These are phyloP conservation scores for Eristalis arbustorum DNA, from an alignment of 2,888 invertebrate genomes.

Conservation along the genomic window DNA sequence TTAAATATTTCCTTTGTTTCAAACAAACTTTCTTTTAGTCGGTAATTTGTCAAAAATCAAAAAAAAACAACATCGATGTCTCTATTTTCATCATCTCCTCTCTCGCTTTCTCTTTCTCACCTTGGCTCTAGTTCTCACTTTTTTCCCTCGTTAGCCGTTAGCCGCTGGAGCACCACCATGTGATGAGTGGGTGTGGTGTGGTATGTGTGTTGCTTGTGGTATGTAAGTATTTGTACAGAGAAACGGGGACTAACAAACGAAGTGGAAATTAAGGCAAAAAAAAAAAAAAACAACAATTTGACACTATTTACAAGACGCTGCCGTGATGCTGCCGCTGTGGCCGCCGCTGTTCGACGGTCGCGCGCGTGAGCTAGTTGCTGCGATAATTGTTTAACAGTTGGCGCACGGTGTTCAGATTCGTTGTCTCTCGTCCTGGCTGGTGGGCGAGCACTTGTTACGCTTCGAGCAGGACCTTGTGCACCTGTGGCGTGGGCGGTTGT, in stretches of 20 bases:
- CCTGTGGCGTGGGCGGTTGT: constrained; percentile 72
- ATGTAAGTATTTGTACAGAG: constrained; percentile 42
- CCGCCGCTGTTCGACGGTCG: background rate
- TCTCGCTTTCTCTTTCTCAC: constrained; percentile 3
- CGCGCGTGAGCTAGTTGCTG: constrained; percentile 28
- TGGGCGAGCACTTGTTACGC: constrained; percentile 81
- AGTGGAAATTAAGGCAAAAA: background rate
- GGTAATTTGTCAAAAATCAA: constrained; percentile 66
- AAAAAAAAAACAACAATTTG: no score
- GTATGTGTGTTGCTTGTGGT: constrained; percentile 7
- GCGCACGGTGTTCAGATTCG: constrained; percentile 47
- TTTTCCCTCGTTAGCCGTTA: constrained; percentile 28
- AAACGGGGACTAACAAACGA: constrained; percentile 57
- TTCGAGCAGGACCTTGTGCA: constrained; percentile 84
- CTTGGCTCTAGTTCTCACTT: background rate
- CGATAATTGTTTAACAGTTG: constrained; percentile 49
- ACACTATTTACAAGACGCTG: constrained; percentile 63
- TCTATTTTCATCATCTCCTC: constrained; percentile 58
- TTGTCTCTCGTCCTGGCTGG: constrained; percentile 53
- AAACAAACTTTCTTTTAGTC: constrained; percentile 42
- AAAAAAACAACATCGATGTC: constrained; percentile 67
- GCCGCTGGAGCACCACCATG: constrained; percentile 62
- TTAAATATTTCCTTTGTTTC: constrained; percentile 38
- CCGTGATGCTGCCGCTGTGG: constrained; percentile 14
- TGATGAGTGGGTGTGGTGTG: constrained; percentile 42